Evolutionary conservation across 2,113 vertebrate species (phyloP).

Genomic region (Hiodon alosoides): DNA sequence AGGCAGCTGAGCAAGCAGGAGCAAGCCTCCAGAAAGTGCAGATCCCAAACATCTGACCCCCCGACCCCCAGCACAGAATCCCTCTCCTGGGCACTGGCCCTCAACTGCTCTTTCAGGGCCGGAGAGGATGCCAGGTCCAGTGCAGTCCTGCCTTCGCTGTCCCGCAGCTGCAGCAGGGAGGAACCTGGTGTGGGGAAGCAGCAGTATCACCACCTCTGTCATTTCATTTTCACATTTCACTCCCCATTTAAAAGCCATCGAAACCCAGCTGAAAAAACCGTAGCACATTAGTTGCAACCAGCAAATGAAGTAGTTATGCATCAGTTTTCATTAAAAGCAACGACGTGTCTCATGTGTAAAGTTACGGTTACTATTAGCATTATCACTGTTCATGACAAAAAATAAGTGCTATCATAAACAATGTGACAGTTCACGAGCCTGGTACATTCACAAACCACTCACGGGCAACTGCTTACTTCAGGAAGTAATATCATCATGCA

Average conservation of each 20-base stretch:
- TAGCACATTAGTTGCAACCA: background rate
- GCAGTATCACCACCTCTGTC: background rate
- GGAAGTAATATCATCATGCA: conserved; percentile 21
- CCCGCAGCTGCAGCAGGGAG: conserved; percentile 68
- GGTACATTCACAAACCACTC: background rate
- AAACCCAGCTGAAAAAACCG: background rate
- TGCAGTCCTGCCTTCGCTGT: conserved; percentile 55
- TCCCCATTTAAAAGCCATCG: background rate
- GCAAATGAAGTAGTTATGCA: background rate
- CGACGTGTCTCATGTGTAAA: no score
- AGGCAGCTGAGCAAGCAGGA: conserved; percentile 55
- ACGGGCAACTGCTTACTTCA: background rate
- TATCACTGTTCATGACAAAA: background rate
- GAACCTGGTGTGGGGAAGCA: conserved; percentile 66
- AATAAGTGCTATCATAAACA: background rate
- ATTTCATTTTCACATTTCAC: background rate
- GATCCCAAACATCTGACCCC: conserved; percentile 35
- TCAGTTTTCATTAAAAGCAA: no score
- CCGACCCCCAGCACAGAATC: conserved; percentile 30
- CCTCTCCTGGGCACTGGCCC: conserved; percentile 56
- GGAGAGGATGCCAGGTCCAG: conserved; percentile 67
- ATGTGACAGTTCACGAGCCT: background rate
- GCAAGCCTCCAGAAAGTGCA: conserved; percentile 54
- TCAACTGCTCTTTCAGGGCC: conserved; percentile 66
- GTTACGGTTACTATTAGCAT: background rate